These are phyloP conservation scores for Drosophila nr. perissopoda DNA, from an alignment of 2,888 invertebrate genomes.

Conservation along the genomic window DNA sequence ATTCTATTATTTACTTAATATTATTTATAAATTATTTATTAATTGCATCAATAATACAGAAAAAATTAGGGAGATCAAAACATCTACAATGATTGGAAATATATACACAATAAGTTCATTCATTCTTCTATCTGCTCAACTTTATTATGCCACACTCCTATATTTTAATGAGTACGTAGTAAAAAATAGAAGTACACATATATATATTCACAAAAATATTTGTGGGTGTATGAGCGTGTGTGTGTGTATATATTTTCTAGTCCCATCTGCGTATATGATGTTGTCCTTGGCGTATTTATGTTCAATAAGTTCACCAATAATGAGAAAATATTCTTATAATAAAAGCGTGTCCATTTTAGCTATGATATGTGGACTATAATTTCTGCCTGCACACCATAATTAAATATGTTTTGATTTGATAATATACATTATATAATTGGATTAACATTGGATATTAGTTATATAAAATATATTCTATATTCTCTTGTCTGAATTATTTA, in stretches of 20 bases:
- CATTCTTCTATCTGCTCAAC: not conserved
- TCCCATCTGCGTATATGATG: conserved; percentile 26
- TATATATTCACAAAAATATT: not conserved
- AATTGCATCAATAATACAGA: not conserved
- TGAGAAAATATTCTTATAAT: conserved; percentile 35
- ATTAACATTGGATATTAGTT: not conserved
- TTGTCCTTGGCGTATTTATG: conserved; percentile 4
- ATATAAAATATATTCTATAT: not conserved
- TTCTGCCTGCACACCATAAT: not conserved
- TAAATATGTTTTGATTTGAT: not conserved
- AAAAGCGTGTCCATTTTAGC: not conserved
- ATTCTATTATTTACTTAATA: not conserved
- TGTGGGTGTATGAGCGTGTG: not conserved
- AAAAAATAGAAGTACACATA: not conserved
- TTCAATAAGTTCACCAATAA: conserved; percentile 56
- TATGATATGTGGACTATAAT: not conserved
- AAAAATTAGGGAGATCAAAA: not conserved
- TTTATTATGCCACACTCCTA: not conserved
- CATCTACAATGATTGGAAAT: not conserved
- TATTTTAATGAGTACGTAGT: not conserved
- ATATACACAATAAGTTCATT: not conserved
- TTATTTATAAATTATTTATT: not conserved
- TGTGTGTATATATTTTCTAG: conserved; percentile 17
- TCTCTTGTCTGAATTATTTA: not conserved
- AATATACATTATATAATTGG: not conserved